Base-by-base conservation (phyloP, 2,113 vertebrate genomes). In the Anhinga rufa region DNA sequence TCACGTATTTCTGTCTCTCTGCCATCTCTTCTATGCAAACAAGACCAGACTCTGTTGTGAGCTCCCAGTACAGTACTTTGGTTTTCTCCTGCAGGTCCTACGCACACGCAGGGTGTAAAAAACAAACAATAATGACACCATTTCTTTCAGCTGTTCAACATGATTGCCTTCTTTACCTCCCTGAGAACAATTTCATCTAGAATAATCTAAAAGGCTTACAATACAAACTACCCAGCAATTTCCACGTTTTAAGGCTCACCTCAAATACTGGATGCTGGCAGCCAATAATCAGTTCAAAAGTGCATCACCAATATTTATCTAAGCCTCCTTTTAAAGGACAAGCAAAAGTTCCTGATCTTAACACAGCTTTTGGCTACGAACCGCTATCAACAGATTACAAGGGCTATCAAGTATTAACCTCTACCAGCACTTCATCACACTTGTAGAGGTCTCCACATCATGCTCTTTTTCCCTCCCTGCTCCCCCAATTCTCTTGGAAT, bases 301-400 rank as follows among this genome's bases (percentile, higher is more conserved):
- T 2, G 24, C 75, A 74, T 10, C 16, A 31, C 17, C n/a, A n/a
- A 10, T 14, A 69, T 18, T 40, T 28, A n/a, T 7, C n/a, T 8
- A 29, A 70, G 17, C 22, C 16, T 85, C 38, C n/a, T 36, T 3
- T 24, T 2, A 60, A 49, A 42, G 0, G 15, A 40, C 0, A 4
- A 72, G 54, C 15, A 12, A 2, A n/a, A 74, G 12, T 10, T 90
- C 57, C 65, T 52, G 16, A 49, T 4, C 54, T 22, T 14, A 26
- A n/a, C 6, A 3, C 55, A 57, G 34, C 20, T 71, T 29, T 34
- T 60, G 62, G 42, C 46, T 69, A 5, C 31, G 61, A 38, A 14
- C 12, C 7, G n/a, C 2, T 24, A 38, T 0, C 10, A 34, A 6
- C 5, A 54, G 40, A 11, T 29, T 3, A 10, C 22, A 9, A 51